A percentile compares a stretch with the other conserved stretches of the same genome.
These are phyloP conservation scores for Eubucco bourcierii DNA, from an alignment of 2,113 vertebrate species.

Conservation along the genomic window DNA sequence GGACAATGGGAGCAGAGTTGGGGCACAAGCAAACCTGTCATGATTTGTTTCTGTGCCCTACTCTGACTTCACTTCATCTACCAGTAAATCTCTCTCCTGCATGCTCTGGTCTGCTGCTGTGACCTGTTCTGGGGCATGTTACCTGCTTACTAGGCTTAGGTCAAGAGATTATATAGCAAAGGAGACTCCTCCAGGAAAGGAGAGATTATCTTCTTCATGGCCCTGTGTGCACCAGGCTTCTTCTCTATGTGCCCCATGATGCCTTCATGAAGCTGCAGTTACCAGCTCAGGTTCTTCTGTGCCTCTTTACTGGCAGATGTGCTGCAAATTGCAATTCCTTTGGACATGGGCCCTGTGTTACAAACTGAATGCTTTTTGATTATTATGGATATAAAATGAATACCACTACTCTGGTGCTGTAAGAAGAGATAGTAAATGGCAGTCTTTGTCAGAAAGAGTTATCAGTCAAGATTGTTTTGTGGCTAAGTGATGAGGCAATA, in stretches of 20 bases:
- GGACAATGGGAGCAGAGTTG: neutral
- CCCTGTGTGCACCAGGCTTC: fast-evolving
- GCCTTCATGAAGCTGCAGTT: neutral
- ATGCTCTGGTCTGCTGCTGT: neutral
- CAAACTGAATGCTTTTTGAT: neutral
- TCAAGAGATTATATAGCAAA: neutral
- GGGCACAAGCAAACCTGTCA: neutral
- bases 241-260: fast-evolving
- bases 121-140: neutral
- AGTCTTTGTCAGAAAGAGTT: slow-evolving; percentile 20
- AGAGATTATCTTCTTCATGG: neutral
- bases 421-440: slow-evolving; percentile 25
- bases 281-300: neutral
- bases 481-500: slow-evolving; percentile 34
- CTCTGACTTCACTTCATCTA: neutral
- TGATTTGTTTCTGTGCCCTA: neutral
- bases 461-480: neutral
- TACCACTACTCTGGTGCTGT: neutral
- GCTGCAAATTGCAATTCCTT: neutral
- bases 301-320: neutral
- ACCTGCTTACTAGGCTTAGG: neutral
- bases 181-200: neutral
- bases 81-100: neutral
- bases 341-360: neutral
- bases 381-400: neutral